Conservation (phyloP, 2,113 vertebrate species). For the Trachemys scripta region DNA sequence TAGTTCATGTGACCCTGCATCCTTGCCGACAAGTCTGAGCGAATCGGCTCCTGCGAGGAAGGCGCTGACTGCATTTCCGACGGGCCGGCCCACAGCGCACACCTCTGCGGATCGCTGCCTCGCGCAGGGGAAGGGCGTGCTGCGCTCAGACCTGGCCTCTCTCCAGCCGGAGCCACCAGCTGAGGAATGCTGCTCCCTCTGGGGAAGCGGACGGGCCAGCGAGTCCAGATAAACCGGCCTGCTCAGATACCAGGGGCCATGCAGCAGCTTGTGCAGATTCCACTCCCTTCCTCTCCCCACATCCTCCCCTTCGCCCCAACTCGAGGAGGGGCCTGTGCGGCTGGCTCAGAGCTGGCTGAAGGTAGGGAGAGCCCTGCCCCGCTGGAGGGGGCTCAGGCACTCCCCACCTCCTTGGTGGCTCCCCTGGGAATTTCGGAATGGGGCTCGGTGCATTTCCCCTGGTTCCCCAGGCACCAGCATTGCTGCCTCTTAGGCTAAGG, state of each 20-base stretch:
- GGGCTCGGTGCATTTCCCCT: neutral
- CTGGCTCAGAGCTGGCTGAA: neutral
- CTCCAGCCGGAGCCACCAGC: neutral
- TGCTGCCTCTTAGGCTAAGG: neutral
- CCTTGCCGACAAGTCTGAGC: neutral
- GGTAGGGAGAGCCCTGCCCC: neutral
- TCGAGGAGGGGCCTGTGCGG: neutral
- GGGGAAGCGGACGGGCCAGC: neutral
- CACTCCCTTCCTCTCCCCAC: neutral
- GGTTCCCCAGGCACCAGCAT: neutral
- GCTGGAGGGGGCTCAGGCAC: neutral
- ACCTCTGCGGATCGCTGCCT: neutral
- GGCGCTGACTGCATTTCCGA: neutral
- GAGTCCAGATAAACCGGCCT: conserved; percentile 18
- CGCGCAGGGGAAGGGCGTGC: neutral
- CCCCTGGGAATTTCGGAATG: neutral
- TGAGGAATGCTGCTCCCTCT: neutral
- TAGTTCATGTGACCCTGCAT: neutral
- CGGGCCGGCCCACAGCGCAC: neutral
- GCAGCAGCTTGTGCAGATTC: neutral
- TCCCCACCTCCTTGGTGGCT: neutral
- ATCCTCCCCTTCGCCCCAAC: neutral
- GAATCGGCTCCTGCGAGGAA: neutral
- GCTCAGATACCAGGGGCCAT: neutral
- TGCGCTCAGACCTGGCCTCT: neutral